Base-by-base conservation (phyloP, 2,113 vertebrate genomes). In the Sander lucioperca region DNA sequence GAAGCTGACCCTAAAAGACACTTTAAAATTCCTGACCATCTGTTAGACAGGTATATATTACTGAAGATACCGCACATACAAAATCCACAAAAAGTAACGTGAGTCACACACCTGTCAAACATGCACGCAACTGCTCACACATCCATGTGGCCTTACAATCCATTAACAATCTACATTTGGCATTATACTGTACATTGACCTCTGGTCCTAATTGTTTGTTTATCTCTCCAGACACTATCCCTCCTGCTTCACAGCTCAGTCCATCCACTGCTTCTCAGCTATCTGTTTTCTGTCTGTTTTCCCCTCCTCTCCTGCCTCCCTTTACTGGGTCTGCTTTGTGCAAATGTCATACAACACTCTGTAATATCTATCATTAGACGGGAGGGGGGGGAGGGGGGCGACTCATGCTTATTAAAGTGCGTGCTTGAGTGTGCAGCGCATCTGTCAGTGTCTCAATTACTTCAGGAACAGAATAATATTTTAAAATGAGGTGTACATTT, bases 311-410 rank as follows among this genome's bases (percentile, higher is more conserved):
- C 45, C 61, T 21, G 10, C 47, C 58, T 51, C 56, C 50, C 56
- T 66, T 63, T 80, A 77, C 67, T 77, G 78, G 61, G 77, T 86
- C 89, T 87, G 85, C 89, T 91, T 88, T 93, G 91, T 91, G 90
- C 87, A 87, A 83, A 89, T 90, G 88, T 93, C 89, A 93, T 74
- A 88, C 87, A 94, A 91, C 92, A 92, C 90, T 90, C 84, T 71
- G 70, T 91, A 91, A 94, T 93, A 91, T 93, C 83, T 85, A 54
- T 80, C 78, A 70, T 74, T 69, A 75, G 65, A 27, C 5, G 73
- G 47, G 18, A 53, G 48, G 33, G 23, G 12, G 50, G 9, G 12
- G n/a, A n/a, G n/a, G 56, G 45, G 73, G 63, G 67, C 6, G 86
- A 86, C 81, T 77, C 6, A 3, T 58, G 68, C 74, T 92, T 88